These are phyloP conservation scores for Spea multiplicata DNA, from an alignment of 2,113 vertebrate genomes.

Conservation along the genomic window DNA sequence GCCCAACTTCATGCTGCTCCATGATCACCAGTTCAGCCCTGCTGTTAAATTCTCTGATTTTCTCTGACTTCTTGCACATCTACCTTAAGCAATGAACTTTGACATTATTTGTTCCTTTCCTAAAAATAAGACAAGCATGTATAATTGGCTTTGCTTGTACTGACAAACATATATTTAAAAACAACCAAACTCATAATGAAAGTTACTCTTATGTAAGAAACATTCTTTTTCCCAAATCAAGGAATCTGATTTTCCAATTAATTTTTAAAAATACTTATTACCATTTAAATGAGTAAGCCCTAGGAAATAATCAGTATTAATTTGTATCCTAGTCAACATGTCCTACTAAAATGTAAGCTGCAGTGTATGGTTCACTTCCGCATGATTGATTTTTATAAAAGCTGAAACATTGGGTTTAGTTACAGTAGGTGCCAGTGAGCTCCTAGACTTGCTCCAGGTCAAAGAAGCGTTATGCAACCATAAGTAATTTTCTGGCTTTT, in stretches of 20 bases:
- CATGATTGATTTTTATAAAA: slow-evolving; percentile 9
- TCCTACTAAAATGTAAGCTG: background rate
- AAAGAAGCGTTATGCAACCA: background rate
- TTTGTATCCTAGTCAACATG: background rate
- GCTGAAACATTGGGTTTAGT: background rate
- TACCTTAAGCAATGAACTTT: background rate
- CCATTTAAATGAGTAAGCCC: background rate
- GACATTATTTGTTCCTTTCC: too few relatives aligned
- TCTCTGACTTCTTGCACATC: background rate
- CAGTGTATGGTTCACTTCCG: background rate
- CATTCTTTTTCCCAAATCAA: too few relatives aligned
- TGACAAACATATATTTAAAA: too few relatives aligned
- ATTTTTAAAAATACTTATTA: too few relatives aligned
- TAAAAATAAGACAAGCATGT: too few relatives aligned
- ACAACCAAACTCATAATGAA: too few relatives aligned
- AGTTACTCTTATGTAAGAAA: too few relatives aligned
- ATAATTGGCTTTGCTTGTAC: too few relatives aligned
- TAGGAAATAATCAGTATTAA: slow-evolving; percentile 9
- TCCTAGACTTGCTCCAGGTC: slow-evolving; percentile 3
- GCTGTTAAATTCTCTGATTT: too few relatives aligned
- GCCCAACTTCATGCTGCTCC: too few relatives aligned
- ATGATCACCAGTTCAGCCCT: too few relatives aligned
- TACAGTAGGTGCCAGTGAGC: background rate
- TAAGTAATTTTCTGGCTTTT: slow-evolving; percentile 27
- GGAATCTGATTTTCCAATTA: too few relatives aligned